Conservation (phyloP, 2,113 vertebrate genomes). For the Willisornis vidua region DNA sequence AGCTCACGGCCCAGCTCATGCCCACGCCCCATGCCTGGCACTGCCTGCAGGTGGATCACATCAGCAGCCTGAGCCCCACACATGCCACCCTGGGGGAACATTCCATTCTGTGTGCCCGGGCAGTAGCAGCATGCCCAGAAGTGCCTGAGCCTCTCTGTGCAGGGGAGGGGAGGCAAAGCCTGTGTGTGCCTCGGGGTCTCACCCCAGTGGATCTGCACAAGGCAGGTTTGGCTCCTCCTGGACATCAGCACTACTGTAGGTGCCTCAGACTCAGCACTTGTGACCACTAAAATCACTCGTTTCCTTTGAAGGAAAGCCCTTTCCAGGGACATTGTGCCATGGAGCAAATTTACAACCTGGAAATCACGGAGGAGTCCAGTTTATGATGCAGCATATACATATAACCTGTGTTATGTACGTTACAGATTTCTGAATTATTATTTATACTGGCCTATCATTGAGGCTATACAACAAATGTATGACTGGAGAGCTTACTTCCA, state of each 20-base stretch:
- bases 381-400: neutral
- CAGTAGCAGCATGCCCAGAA: neutral
- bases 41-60: neutral
- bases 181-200: neutral
- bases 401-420: neutral
- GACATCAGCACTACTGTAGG: neutral
- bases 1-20: neutral
- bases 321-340: neutral
- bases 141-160: neutral
- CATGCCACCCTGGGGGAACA: neutral
- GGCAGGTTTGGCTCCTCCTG: neutral
- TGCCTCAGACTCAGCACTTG: neutral
- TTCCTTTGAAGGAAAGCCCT: neutral
- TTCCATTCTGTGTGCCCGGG: neutral
- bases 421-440: neutral
- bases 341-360: neutral
- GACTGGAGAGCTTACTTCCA: neutral
- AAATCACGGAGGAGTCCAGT: neutral
- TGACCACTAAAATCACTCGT: neutral
- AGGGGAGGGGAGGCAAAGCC: neutral
- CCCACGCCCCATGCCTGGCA: neutral
- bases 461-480: neutral
- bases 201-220: neutral
- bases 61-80: too few relatives aligned
- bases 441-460: neutral